These are phyloP conservation scores for Dendrolimus houi DNA, from an alignment of 2,888 invertebrate genomes.

Conservation along the genomic window DNA sequence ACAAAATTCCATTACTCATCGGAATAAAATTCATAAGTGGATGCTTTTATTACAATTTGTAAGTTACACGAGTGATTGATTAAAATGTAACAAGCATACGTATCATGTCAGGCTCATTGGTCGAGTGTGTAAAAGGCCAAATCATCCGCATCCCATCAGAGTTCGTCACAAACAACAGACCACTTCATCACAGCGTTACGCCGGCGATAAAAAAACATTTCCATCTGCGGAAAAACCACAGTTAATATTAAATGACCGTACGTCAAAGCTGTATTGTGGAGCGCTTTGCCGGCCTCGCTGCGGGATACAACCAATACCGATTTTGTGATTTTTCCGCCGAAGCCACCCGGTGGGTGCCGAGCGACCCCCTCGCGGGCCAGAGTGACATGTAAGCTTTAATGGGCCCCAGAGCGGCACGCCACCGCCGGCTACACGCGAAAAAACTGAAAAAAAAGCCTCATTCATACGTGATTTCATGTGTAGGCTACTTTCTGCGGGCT, in stretches of 20 bases:
- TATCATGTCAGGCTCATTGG: conserved; percentile 46
- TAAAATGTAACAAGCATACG: conserved; percentile 39
- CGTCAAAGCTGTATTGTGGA: conserved; percentile 71
- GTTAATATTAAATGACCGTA: conserved; percentile 76
- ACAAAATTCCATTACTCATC: too few species aligned
- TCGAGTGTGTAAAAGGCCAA: conserved; percentile 59
- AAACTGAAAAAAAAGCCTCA: conserved; percentile 68
- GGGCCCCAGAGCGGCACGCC: conserved; percentile 62
- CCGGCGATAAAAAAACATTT: conserved; percentile 68
- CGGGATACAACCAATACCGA: conserved; percentile 68
- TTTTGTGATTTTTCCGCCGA: conserved; percentile 65
- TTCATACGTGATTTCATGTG: conserved; percentile 75
- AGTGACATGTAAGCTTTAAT: conserved; percentile 76
- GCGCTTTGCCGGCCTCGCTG: conserved; percentile 49
- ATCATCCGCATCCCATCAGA: conserved; percentile 58
- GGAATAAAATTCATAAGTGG: conserved; percentile 3
- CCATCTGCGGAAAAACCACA: conserved; percentile 74
- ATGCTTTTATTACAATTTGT: conserved; percentile 14
- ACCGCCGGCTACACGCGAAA: conserved; percentile 65
- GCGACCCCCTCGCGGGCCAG: conserved; percentile 27
- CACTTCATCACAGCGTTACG: conserved; percentile 70
- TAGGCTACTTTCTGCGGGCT: conserved; percentile 72
- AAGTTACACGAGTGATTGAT: not conserved
- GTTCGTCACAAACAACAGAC: conserved; percentile 65
- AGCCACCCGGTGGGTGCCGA: conserved; percentile 14